Evolutionary conservation across 1,140 invertebrate genomes (phyloP), one percentile per base, ranked within the genome.

Genomic region (Diachasma alloeum): DNA sequence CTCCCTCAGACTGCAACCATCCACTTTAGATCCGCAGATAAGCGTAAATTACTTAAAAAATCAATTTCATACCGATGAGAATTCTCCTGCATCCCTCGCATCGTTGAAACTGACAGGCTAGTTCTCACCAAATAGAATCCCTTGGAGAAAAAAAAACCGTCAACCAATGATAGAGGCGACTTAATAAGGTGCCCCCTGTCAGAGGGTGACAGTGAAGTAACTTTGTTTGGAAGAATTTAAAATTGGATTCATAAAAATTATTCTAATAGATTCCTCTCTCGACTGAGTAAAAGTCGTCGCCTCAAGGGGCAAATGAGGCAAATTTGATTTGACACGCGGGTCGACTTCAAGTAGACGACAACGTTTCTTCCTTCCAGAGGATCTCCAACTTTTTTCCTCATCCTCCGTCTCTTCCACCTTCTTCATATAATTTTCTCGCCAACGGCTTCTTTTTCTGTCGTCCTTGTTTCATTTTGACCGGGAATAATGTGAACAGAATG

Each of bases 201-300:
- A 80, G 74, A 70, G 75, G 24, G 26, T 79, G 78, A 81, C 72
- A 81, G 78, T 79, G 42, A 76, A 74, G 77, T 79, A 79, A 79
- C 75, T 79, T 81, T 68, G 73, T 79, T 79, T 68, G 63, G 79
- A 83, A 83, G 86, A 89, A 87, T 88, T 87, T 88, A 85, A 89
- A 89, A 89, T 89, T 88, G 86, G 86, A 89, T 90, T 89, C 84
- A 87, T 88, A 88, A 89, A 90, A 89, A 88, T 89, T 90, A 89
- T 89, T 88, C 86, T 90, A 90, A 88, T 90, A 87, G 86, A 88
- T 88, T 89, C 88, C 31, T 78, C 81, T 37, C 46, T 68, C 36
- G 66, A 68, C 26, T 68, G 46, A 59, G 59, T 44, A 59, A 36
- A 59, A 79, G 78, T 69, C 66, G 31, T 69, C 53, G 63, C 37